Evolutionary conservation across 37 sponge, comb jelly and placozoan genomes (phyloP).

Genomic region (Agelas oroides): DNA sequence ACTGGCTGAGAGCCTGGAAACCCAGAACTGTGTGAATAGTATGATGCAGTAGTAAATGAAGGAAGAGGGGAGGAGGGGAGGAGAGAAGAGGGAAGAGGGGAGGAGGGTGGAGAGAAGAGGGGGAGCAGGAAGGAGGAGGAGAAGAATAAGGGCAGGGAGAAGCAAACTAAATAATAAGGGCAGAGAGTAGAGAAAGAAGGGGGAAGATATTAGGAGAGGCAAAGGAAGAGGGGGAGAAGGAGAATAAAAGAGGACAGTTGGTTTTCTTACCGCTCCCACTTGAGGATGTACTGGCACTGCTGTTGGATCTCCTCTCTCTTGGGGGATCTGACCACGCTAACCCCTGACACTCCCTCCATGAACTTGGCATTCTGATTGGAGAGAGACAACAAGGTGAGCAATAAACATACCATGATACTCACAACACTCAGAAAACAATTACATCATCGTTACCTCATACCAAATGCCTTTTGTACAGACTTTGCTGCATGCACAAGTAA

Average conservation of each 20-base stretch:
- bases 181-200: background rate
- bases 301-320: constrained; percentile 67
- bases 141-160: background rate
- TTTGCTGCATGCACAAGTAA: too few relatives aligned
- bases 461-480: too few relatives aligned
- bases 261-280: constrained; percentile 74
- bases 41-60: too few relatives aligned
- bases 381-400: background rate
- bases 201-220: background rate
- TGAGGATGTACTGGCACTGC: constrained; percentile 70
- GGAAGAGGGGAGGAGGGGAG: too few relatives aligned
- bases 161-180: background rate
- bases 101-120: background rate
- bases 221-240: background rate
- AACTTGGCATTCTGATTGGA: constrained; percentile 63
- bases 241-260: background rate
- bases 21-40: constrained; percentile 47
- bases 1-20: constrained; percentile 98
- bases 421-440: too few relatives aligned
- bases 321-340: constrained; percentile 40
- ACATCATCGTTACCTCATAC: too few relatives aligned
- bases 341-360: constrained; percentile 48
- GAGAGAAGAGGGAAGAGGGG: too few relatives aligned
- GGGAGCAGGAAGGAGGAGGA: too few relatives aligned
- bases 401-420: too few relatives aligned